These are phyloP conservation scores for Desmophyllum pertusum DNA, from an alignment of 92 coral and sea anemone genomes.

Conservation along the genomic window DNA sequence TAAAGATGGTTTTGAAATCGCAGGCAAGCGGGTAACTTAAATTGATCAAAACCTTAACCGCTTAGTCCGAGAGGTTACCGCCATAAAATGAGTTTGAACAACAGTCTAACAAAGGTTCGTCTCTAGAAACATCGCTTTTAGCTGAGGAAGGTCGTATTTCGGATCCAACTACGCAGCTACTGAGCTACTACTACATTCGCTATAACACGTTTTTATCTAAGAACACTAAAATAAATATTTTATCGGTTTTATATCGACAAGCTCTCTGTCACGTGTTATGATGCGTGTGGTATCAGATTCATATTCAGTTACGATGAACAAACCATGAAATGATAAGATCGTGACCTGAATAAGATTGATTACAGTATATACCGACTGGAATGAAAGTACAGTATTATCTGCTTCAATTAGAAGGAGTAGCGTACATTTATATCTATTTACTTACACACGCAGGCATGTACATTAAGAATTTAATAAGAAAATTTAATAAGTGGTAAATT, in stretches of 20 bases:
- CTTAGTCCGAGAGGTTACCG: too few relatives aligned
- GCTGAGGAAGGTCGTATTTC: too few relatives aligned
- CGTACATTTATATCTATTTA: neutral
- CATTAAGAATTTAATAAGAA: neutral
- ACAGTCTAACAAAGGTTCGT: too few relatives aligned
- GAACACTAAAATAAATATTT: neutral
- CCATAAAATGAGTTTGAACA: too few relatives aligned
- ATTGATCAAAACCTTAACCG: too few relatives aligned
- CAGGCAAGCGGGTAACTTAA: too few relatives aligned
- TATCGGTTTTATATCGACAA: neutral
- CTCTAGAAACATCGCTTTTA: too few relatives aligned
- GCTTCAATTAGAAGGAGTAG: neutral
- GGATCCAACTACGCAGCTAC: too few relatives aligned
- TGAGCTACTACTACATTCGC: too few relatives aligned
- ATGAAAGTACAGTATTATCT: neutral
- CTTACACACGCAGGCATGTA: neutral
- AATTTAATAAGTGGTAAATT: neutral
- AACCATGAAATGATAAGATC: neutral
- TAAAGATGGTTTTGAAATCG: too few relatives aligned
- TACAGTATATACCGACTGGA: neutral
- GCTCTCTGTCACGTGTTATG: neutral
- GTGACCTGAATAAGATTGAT: neutral
- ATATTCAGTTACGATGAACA: neutral
- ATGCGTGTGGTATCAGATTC: neutral
- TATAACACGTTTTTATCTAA: too few relatives aligned